Conservation (phyloP, 1,140 invertebrate species). For the Manduca sexta region DNA sequence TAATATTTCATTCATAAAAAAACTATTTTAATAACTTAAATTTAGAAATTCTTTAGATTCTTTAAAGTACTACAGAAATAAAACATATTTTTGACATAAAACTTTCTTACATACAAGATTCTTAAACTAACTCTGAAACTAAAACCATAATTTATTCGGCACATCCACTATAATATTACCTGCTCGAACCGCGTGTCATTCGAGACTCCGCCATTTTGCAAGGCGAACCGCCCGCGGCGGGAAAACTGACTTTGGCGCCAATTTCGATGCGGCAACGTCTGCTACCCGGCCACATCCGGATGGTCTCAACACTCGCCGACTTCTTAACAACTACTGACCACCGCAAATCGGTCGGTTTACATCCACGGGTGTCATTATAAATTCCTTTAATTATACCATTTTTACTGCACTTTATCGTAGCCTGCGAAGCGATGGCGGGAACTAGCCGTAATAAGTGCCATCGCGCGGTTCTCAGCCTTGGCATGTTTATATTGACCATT, state of each 20-base stretch:
- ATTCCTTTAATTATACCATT: conserved; percentile 61
- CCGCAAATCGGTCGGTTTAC: conserved; percentile 25
- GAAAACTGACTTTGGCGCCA: conserved; percentile 70
- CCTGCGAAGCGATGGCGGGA: conserved; percentile 21
- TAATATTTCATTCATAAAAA: too few relatives aligned
- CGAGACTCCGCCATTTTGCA: conserved; percentile 66
- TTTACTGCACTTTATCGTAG: conserved; percentile 46
- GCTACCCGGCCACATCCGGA: conserved; percentile 42
- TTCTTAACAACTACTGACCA: conserved; percentile 9
- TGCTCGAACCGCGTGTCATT: conserved; percentile 51
- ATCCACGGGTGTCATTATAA: conserved; percentile 44
- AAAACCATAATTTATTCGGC: conserved; percentile 11
- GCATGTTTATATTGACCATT: conserved; percentile 29
- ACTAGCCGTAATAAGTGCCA: conserved; percentile 38
- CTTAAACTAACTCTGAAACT: neutral
- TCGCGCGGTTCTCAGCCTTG: conserved; percentile 39
- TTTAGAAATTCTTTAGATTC: too few relatives aligned
- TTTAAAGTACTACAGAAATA: too few relatives aligned
- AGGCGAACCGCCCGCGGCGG: conserved; percentile 63
- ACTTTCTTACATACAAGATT: too few relatives aligned
- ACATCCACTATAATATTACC: conserved; percentile 43
- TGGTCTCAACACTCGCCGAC: conserved; percentile 16
- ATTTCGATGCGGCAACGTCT: conserved; percentile 56
- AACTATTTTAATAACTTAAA: too few relatives aligned
- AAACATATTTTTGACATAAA: too few relatives aligned